Evolutionary conservation across 1,140 invertebrate genomes (phyloP), one percentile per base, ranked within the genome.

Genomic region (Drosophila santomea): DNA sequence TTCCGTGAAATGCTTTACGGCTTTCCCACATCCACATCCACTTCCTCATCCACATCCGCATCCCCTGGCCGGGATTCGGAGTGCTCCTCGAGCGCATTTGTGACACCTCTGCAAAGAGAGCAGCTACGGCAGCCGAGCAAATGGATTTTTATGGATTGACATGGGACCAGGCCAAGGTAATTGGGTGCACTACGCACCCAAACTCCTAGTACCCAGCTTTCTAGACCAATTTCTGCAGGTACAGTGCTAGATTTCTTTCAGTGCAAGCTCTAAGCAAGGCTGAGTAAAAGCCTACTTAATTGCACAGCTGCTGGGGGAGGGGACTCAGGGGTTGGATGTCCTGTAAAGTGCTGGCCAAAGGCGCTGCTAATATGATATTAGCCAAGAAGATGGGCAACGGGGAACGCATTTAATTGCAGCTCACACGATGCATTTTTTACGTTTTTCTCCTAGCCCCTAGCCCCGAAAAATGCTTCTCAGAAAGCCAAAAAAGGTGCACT

Each of bases 131-230:
- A 60, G 58, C 58, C 57, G 50, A 69, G 67, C 80, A 88, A 88
- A 88, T 88, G 84, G 84, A 88, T 88, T 88, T 86, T 88, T 88
- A 88, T 89, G 84, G 84, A 88, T 84, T 88, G 83, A 89, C 83
- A 89, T 84, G 72, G 69, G 64, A 69, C 51, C 36, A 15, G 67
- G 68, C 64, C 76, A 61, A 80, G 84, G 77, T 88, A 88, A 88
- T 88, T 88, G 84, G 78, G 74, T 90, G 80, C 84, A 88, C 80
- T 86, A 63, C 74, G 23, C 41, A n/a, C 41, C 36, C 1, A 48
- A 15, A 10, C 51, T 23, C 50, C 32, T 3, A 12, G 28, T 7
- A 25, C 48, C 47, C 17, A 32, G 38, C 32, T 54, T 35, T 45
- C 17, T 28, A 25, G 23, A 59, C 45, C 61, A 73, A 58, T 60